Percentiles rank a stretch among this genome's conserved stretches.
Evolutionary conservation across 2,797 vertebrate genomes (phyloP).

Genomic region (Thripadectes ignobilis): DNA sequence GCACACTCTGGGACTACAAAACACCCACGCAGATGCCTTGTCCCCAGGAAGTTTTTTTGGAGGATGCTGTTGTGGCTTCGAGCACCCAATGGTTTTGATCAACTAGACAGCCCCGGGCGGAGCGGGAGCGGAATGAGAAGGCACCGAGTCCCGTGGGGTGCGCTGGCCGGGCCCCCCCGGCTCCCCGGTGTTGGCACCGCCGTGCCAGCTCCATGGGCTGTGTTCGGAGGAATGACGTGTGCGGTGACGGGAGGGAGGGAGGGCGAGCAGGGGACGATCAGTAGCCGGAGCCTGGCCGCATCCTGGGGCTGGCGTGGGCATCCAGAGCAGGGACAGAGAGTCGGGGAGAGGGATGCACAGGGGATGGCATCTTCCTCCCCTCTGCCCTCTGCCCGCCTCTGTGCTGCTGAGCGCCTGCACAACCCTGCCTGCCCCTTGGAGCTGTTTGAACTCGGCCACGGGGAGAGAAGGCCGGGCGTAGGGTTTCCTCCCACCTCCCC

Average conservation of each 20-base stretch:
- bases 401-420: neutral
- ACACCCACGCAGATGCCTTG: neutral
- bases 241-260: neutral
- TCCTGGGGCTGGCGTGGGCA: neutral
- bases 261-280: neutral
- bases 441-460: neutral
- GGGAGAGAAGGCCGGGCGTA: neutral
- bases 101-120: neutral
- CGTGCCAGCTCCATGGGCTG: neutral
- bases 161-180: neutral
- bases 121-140: accelerated
- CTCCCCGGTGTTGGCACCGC: accelerated
- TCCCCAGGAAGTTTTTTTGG: neutral
- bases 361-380: neutral
- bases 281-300: neutral
- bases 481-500: neutral
- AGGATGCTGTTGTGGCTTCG: neutral
- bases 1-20: neutral
- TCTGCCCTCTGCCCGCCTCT: neutral
- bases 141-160: neutral
- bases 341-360: neutral
- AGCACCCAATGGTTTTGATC: neutral
- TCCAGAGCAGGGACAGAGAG: neutral
- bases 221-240: neutral
- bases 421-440: neutral